Evolutionary conservation across 2,113 vertebrate species (phyloP), one percentile per base, ranked within the genome.

Genomic region (Ictalurus furcatus): DNA sequence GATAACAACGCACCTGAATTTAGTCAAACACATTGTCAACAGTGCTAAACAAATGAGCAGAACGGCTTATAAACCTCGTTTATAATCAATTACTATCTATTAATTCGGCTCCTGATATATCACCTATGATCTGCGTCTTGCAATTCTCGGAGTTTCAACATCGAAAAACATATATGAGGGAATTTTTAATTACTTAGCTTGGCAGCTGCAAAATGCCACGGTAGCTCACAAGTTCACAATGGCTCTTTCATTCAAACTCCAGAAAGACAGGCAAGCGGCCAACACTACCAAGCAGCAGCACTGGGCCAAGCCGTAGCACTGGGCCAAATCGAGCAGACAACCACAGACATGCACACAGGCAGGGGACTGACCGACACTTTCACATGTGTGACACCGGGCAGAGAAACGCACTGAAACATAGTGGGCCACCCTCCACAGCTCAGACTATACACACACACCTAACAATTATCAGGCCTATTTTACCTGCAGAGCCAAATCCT

Each of bases 401-500:
- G 91, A 95, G 94, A 94, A 94, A 94, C 93, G 93, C 92, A 93
- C 90, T 87, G 91, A 90, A 92, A 90, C 94, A 92, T 94, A 94
- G 92, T 90, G 93, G 91, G 63, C 61, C 88, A 86, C 74, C 89
- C 80, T 69, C 89, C 93, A 92, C 93, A 93, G 93, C 92, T 85
- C 91, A 94, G 92, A 93, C 93, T 91, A 91, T 90, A 91, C 92
- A 92, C 44, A 92, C 44, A 48, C 90, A 95, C 93, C 94, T 94
- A 92, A 94, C 94, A 95, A 96, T 96, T 95, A 96, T 93, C 91
- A 89, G 93, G 93, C 93, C 94, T 95, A 94, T 95, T 96, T 96
- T 95, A 94, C 94, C 94, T 91, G 89, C 93, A 92, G 92, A 88
- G 91, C 92, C 91, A 94, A 94, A 95, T 94, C 94, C 94, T 93